These are phyloP conservation scores for Exaiptasia diaphana DNA, from an alignment of 64 coral and sea anemone genomes.

Conservation along the genomic window DNA sequence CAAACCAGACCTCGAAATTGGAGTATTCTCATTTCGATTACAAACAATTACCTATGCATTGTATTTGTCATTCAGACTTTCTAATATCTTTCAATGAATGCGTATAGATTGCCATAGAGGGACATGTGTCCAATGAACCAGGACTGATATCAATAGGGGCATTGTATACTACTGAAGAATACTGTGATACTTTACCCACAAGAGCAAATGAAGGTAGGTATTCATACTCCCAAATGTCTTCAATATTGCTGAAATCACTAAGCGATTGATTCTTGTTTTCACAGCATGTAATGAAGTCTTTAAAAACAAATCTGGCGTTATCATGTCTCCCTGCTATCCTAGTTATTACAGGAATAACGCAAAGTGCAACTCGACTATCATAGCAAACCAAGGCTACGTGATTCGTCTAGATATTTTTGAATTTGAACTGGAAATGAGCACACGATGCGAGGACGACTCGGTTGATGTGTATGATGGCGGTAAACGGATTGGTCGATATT, in stretches of 20 bases:
- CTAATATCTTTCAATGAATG: no score
- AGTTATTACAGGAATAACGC: slow-evolving; percentile 58
- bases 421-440: slow-evolving; percentile 26
- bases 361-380: slow-evolving; percentile 35
- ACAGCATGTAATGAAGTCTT: slow-evolving; percentile 33
- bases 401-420: slow-evolving; percentile 48
- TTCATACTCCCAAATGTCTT: no score
- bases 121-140: not conserved
- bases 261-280: no score
- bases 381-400: slow-evolving; percentile 6
- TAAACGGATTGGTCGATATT: slow-evolving; percentile 2
- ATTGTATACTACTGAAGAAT: not conserved
- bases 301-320: slow-evolving; percentile 4
- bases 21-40: no score
- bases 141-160: not conserved
- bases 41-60: no score
- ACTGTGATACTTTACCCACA: not conserved
- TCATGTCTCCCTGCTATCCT: slow-evolving; percentile 44
- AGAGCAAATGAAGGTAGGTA: not conserved
- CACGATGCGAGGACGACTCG: slow-evolving; percentile 32
- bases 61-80: no score
- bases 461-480: slow-evolving; percentile 33
- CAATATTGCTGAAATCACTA: no score
- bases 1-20: no score
- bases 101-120: not conserved